Conservation (phyloP, 2,113 vertebrate genomes). For the Nothobranchius furzeri region DNA sequence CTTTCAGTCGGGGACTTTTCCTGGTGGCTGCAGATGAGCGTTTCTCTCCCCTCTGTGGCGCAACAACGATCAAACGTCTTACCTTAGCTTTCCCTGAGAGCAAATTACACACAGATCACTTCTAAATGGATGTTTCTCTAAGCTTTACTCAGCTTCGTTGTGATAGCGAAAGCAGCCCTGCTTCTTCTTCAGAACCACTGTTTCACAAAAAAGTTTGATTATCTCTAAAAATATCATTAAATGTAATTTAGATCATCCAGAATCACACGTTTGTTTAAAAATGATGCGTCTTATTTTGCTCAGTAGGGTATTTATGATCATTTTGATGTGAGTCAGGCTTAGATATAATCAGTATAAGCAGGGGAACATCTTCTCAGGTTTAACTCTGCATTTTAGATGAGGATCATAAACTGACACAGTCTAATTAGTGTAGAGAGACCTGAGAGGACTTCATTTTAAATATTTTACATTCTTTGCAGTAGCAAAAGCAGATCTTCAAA, state of each 20-base stretch:
- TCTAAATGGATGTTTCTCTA: conserved; percentile 25
- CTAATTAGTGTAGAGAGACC: conserved; percentile 44
- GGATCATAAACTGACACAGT: conserved; percentile 35
- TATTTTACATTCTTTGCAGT: conserved; percentile 61
- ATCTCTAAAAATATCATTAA: neutral
- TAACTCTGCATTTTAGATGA: conserved; percentile 18
- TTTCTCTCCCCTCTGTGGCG: neutral
- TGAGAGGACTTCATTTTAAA: conserved; percentile 32
- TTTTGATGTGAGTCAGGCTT: too few species aligned
- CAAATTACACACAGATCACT: conserved; percentile 23
- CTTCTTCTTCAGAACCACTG: neutral
- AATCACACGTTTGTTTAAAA: neutral
- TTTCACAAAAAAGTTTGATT: conserved; percentile 12
- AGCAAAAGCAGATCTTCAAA: conserved; percentile 60
- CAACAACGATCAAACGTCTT: conserved; percentile 33
- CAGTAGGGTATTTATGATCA: too few species aligned
- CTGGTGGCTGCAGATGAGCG: conserved; percentile 8
- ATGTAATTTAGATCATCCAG: neutral
- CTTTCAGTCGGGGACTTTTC: conserved; percentile 10
- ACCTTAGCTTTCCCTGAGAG: conserved; percentile 42
- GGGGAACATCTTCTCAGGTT: conserved; percentile 21
- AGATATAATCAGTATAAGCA: conserved; percentile 28
- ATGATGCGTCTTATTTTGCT: too few species aligned
- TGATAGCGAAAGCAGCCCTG: conserved; percentile 11
- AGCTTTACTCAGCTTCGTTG: conserved; percentile 24